Conservation (phyloP, 2,888 invertebrate species). For the Cyclophora albipunctata region DNA sequence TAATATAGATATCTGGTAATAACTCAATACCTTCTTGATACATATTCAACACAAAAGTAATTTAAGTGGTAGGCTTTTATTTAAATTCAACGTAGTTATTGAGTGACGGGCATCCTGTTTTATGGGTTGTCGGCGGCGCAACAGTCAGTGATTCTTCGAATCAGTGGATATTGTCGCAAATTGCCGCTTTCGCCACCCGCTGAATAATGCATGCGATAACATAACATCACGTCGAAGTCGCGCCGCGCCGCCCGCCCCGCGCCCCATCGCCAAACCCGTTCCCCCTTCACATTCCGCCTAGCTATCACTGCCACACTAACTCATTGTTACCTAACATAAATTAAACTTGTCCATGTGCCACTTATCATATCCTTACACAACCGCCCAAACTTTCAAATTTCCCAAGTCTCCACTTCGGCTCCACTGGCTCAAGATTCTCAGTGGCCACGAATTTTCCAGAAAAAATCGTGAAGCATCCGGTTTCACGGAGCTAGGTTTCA, state of each 20-base stretch:
- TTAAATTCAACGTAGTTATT: slow-evolving; percentile 63
- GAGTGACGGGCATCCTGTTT: slow-evolving; percentile 68
- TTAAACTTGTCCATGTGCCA: slow-evolving; percentile 38
- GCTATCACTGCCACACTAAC: slow-evolving; percentile 31
- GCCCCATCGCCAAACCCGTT: slow-evolving; percentile 33
- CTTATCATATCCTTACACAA: slow-evolving; percentile 39
- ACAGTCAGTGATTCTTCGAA: slow-evolving; percentile 67
- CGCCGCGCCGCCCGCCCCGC: slow-evolving; percentile 23
- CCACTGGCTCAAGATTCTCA: not conserved
- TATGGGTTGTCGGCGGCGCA: slow-evolving; percentile 63
- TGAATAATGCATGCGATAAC: slow-evolving; percentile 74
- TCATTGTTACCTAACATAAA: slow-evolving; percentile 43
- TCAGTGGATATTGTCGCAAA: slow-evolving; percentile 74
- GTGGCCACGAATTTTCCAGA: slow-evolving; percentile 10
- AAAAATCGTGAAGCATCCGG: not conserved
- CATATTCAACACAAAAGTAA: slow-evolving; percentile 18
- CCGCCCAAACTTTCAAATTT: slow-evolving; percentile 32
- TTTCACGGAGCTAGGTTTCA: slow-evolving; percentile 5
- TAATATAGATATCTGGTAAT: too few species aligned
- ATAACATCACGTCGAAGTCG: slow-evolving; percentile 64
- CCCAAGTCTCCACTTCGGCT: not conserved
- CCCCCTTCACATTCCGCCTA: slow-evolving; percentile 36
- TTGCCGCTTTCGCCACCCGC: slow-evolving; percentile 72
- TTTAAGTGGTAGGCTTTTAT: slow-evolving; percentile 39
- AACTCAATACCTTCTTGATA: not conserved